A percentile compares a stretch with the other conserved stretches of the same genome.
Conservation (phyloP, 2,888 invertebrate genomes). For the Yponomeuta sedellus region DNA sequence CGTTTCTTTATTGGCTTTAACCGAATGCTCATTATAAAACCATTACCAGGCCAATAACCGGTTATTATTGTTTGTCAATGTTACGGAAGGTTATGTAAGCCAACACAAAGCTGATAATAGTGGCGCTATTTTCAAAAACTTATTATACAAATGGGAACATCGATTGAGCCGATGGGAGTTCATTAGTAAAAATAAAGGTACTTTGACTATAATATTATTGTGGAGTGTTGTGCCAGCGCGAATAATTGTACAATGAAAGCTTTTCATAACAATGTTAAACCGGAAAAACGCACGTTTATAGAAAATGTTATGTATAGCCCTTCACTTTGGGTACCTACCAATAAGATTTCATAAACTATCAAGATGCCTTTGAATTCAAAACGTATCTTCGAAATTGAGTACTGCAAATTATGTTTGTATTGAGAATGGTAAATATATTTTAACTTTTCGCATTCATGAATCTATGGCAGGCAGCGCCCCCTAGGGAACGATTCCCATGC, state of each 20-base stretch:
- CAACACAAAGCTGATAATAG: neutral
- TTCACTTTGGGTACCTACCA: too few relatives aligned
- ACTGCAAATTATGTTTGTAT: too few relatives aligned
- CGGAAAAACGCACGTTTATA: conserved; percentile 1
- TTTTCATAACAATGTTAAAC: conserved; percentile 1
- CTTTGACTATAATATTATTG: neutral
- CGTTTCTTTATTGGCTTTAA: neutral
- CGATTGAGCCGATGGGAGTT: neutral
- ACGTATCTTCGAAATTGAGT: too few relatives aligned
- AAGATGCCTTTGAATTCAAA: too few relatives aligned
- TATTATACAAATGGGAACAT: neutral
- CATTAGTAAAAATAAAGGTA: neutral
- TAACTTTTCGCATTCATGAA: too few relatives aligned
- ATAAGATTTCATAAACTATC: neutral
- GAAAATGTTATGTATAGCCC: neutral
- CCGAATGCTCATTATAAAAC: neutral
- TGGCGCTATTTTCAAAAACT: neutral
- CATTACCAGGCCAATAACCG: conserved; percentile 8
- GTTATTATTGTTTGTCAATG: neutral
- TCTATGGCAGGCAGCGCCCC: too few relatives aligned
- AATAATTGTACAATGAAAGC: neutral
- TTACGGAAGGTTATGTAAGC: neutral
- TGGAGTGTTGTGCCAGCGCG: neutral
- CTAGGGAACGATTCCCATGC: too few relatives aligned
- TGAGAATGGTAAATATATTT: too few relatives aligned